Evolutionary conservation across 1,140 invertebrate species (phyloP).

Genomic region (Ectropis grisescens): DNA sequence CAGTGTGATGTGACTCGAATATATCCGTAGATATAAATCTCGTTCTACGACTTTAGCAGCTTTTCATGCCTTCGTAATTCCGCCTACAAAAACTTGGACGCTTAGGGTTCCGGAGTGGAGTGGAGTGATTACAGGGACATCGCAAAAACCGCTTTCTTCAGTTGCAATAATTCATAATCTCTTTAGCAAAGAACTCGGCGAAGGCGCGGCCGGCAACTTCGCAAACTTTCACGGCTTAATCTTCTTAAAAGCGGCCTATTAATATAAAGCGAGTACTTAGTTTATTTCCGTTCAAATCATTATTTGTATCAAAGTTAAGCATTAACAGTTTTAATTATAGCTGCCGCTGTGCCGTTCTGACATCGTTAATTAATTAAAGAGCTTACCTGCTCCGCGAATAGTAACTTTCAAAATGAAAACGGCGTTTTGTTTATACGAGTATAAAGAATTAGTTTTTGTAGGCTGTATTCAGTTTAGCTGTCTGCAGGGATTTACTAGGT

Average conservation of each 20-base stretch:
- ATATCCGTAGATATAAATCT: too few species aligned
- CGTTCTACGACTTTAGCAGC: too few species aligned
- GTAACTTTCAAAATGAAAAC: too few species aligned
- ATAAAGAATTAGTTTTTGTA: too few species aligned
- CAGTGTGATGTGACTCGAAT: too few species aligned
- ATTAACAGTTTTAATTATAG: constrained; percentile 5
- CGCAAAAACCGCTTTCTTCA: constrained; percentile 3
- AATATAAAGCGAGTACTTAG: constrained; percentile 11
- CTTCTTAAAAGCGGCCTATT: constrained; percentile 18
- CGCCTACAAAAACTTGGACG: too few species aligned
- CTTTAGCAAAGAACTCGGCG: constrained; percentile 4
- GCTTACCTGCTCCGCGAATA: too few species aligned
- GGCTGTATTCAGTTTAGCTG: constrained; percentile 5
- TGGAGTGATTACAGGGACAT: too few species aligned
- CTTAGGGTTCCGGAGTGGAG: too few species aligned
- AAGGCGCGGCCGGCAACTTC: constrained; percentile 5
- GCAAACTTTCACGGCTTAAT: constrained; percentile 19
- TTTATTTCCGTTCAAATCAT: constrained; percentile 11
- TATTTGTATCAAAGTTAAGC: constrained; percentile 2
- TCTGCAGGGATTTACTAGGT: constrained; percentile 12
- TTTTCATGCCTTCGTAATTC: too few species aligned
- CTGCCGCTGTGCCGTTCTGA: neutral
- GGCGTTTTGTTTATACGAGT: too few species aligned
- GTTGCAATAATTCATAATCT: constrained; percentile 15
- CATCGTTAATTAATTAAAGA: neutral